Conservation (phyloP, 2,113 vertebrate species). For the Chaetorhynchus papuensis region DNA sequence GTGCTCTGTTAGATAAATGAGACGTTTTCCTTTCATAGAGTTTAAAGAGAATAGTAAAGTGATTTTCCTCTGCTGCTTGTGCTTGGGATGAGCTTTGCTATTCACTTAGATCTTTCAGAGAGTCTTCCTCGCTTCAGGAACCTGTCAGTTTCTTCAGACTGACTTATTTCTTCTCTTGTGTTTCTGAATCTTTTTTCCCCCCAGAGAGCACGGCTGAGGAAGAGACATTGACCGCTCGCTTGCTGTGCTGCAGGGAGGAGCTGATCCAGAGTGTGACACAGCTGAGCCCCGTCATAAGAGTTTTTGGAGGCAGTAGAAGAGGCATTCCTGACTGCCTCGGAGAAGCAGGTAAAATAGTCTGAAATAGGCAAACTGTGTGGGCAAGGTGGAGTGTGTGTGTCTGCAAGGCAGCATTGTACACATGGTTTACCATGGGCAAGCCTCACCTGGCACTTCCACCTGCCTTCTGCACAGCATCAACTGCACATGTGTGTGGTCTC, state of each 20-base stretch:
- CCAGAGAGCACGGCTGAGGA: constrained; percentile 29
- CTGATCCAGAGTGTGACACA: constrained; percentile 68
- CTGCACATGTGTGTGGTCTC: not conserved
- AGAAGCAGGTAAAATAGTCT: constrained; percentile 70
- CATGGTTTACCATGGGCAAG: not conserved
- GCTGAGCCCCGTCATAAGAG: constrained; percentile 67
- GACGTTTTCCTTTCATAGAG: constrained; percentile 72
- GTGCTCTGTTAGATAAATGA: constrained; percentile 73
- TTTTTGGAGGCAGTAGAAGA: constrained; percentile 72
- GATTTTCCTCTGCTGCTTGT: constrained; percentile 62
- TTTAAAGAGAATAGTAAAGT: constrained; percentile 80
- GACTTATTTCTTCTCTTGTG: constrained; percentile 59
- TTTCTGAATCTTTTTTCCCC: constrained; percentile 29
- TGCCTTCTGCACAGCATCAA: not conserved
- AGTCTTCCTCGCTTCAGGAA: constrained; percentile 22
- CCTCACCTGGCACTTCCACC: not conserved
- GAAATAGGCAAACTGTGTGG: not conserved
- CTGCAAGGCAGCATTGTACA: not conserved
- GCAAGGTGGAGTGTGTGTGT: fast-evolving
- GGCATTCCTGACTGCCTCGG: constrained; percentile 53
- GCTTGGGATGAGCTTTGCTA: constrained; percentile 65
- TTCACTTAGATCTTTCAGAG: constrained; percentile 72
- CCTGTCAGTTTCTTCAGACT: constrained; percentile 69
- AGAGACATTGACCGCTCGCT: constrained; percentile 24
- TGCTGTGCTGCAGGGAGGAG: constrained; percentile 66